Percentiles rank a stretch among this genome's conserved stretches.
Evolutionary conservation across 2,888 invertebrate species (phyloP).

Genomic region (Psylliodes chrysocephalus): DNA sequence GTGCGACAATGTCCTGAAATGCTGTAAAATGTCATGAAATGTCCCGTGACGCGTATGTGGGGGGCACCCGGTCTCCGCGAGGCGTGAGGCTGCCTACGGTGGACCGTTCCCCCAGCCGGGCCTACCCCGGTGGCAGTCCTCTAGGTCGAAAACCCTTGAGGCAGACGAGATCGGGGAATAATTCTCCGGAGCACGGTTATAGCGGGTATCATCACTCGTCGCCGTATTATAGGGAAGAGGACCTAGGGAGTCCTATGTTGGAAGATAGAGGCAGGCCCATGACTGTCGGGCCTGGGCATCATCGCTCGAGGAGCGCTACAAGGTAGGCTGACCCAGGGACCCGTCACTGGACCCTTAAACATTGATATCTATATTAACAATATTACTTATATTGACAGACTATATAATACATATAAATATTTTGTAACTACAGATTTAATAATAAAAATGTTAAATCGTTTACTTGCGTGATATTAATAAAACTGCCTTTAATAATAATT

Average conservation of each 20-base stretch:
- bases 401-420: too few relatives aligned
- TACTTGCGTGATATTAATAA: too few relatives aligned
- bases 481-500: too few relatives aligned
- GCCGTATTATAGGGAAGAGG: conserved; percentile 82
- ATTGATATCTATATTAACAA: too few relatives aligned
- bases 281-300: conserved; percentile 70
- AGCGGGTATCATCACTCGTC: conserved; percentile 71
- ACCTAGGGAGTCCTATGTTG: conserved; percentile 87
- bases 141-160: conserved; percentile 61
- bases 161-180: conserved; percentile 69
- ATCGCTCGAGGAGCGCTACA: conserved; percentile 85
- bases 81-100: conserved; percentile 85
- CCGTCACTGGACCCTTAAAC: not conserved
- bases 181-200: conserved; percentile 68
- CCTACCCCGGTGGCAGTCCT: conserved; percentile 74
- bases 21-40: conserved; percentile 64
- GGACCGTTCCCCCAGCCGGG: conserved; percentile 88
- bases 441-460: too few relatives aligned
- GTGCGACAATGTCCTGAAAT: conserved; percentile 30
- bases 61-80: conserved; percentile 75
- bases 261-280: conserved; percentile 76
- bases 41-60: conserved; percentile 73
- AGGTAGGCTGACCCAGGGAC: conserved; percentile 43
- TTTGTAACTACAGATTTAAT: too few relatives aligned
- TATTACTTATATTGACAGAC: too few relatives aligned